Base-by-base conservation (phyloP, 2,113 vertebrate species). In the Nansenia antarctica region DNA sequence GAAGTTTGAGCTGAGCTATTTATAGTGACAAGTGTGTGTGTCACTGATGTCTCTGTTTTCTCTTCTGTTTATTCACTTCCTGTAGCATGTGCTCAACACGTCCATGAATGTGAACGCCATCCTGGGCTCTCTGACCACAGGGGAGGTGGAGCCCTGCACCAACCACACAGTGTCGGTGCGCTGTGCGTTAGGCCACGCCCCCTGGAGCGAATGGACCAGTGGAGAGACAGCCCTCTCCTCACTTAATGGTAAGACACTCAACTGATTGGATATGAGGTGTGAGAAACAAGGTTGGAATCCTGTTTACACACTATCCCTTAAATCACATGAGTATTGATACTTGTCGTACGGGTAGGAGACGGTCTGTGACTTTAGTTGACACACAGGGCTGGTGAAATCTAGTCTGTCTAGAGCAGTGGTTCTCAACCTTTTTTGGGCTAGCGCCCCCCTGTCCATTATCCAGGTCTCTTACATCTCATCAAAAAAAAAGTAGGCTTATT, bases 151-250 rank as follows among this genome's bases (percentile, higher is more conserved):
- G 7, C 83, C 82, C 39, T 90, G 89, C 72, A 62, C 0, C 2
- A 45, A 67, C 24, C 86, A 89, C 65, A 80, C 1, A 0, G 18
- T 88, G 62, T 70, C 78, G 14, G 80, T 69, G 1, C 86, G 84
- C 61, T 90, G 89, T 63, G 74, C 83, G 31, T 35, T 75, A 14
- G 3, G 2, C 0, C 0, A 65, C 0, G 79, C 54, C 1, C 72
- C 65, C 1, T 89, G 87, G 89, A 90, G 89, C 11, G 34, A 80
- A 31, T 90, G 89, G 89, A 88, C 84, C 75, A 14, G 4, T 0
- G 57, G 74, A 31, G 30, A 1, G 52, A 76, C 55, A 0, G 18
- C 78, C 67, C 24, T 78, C 14, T 84, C 86, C 12, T 37, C 70
- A 74, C 47, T 83, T 0, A 80, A 82, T 1, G 67, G 89, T 90